Conservation (phyloP, 2,797 vertebrate species). For the Vipera ursinii region DNA sequence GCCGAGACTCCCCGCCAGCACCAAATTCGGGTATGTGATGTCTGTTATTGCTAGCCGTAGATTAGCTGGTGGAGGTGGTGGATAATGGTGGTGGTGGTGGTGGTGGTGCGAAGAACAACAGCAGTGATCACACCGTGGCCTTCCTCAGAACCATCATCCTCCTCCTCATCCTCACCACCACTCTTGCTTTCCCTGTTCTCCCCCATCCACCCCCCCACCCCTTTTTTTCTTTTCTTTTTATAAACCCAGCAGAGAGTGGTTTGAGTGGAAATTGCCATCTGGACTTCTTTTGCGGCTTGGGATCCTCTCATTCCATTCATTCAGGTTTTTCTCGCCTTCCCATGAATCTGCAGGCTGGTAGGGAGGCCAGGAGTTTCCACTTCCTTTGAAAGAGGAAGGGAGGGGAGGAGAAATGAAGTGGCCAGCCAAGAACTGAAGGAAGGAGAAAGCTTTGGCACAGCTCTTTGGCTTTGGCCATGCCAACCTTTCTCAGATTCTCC, state of each 20-base stretch:
- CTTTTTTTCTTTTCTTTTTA: too few relatives aligned
- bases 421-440: not conserved
- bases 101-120: not conserved
- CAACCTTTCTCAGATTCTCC: not conserved
- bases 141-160: not conserved
- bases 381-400: not conserved
- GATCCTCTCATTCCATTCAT: not conserved
- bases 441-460: not conserved
- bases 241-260: not conserved
- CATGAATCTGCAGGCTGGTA: not conserved
- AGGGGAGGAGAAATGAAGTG: not conserved
- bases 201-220: too few relatives aligned
- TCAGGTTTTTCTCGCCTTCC: not conserved
- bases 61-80: not conserved
- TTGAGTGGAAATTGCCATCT: not conserved
- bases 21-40: slow-evolving; percentile 7
- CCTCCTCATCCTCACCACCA: not conserved
- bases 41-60: not conserved
- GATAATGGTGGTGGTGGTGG: not conserved
- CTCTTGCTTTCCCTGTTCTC: not conserved
- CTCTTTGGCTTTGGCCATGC: not conserved
- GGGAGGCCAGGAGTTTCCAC: not conserved
- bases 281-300: not conserved
- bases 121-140: not conserved
- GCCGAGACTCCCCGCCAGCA: slow-evolving; percentile 1